Evolutionary conservation across 1,140 invertebrate species (phyloP), one percentile per base, ranked within the genome.

Genomic region (Scaptodrosophila lebanonensis): DNA sequence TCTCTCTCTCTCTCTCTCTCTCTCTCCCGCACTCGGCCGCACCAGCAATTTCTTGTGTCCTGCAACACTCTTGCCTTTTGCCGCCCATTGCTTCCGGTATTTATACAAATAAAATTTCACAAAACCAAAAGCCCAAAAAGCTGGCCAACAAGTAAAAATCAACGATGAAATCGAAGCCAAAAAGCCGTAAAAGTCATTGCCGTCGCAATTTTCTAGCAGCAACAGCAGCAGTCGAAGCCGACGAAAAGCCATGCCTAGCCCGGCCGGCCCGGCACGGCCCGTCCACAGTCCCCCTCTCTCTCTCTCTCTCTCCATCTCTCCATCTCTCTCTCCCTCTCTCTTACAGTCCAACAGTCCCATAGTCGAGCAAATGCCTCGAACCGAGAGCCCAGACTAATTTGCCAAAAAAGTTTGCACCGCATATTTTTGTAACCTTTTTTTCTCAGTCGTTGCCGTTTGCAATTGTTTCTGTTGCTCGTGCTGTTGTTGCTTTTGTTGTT

Each of bases 61-160:
- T n/a, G n/a, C n/a, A n/a, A n/a, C n/a, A n/a, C n/a, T n/a, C n/a
- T n/a, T n/a, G n/a, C n/a, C n/a, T n/a, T n/a, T 36, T 38, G 22
- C 17, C 13, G 12, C 20, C 30, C 40, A 58, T 61, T 68, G 67
- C 83, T 85, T 85, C 83, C 83, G 83, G 83, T 77, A 83, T 83
- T 83, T 83, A 83, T 76, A 83, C 76, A 82, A 82, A 82, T 83
- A 82, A 79, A 79, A 82, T 70, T 50, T 70, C 61, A 66, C 66
- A 65, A 66, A 75, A 75, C 18, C 22, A 9, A 35, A 66, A 45
- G 3, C 16, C 5, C 18, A 2, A 47, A 48, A 22, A 47, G 40
- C 35, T 48, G 25, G 16, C 40, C 53, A 66, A 76, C 66, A 76
- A 76, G 66, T 54, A 59, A 58, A 79, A 79, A 79, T 82, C 73